Evolutionary conservation across 2,797 vertebrate species (phyloP), one percentile per base, ranked within the genome.

Genomic region (Artibeus lituratus): DNA sequence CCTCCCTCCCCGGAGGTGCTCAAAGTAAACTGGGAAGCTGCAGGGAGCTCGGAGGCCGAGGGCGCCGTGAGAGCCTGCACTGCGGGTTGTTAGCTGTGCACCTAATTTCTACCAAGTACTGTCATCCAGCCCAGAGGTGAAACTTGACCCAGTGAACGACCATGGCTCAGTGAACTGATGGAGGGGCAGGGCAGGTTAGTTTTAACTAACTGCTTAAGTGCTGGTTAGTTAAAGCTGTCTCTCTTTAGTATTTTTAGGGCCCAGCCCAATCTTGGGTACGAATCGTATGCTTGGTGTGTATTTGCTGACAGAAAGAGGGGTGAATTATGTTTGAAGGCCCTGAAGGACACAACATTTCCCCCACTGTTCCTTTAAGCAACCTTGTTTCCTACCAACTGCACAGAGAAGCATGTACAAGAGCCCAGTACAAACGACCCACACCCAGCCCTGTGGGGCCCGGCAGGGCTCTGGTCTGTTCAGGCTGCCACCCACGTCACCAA

Each of bases 251-350:
- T 67, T 22, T 19, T 59, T 69, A 32, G 18, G 22, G n/a, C 39
- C 10, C 44, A 14, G 22, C 12, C 55, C 47, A 32, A 10, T 37
- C 86, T 29, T 42, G 47, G 42, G 3, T 70, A 32, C 3, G 55
- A n/a, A 26, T 16, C 32, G 21, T 3, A 3, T 24, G 16, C 7
- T 29, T 32, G 5, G 15, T 59, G 81, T 19, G 49, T 55, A 7
- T 44, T 53, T 87, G 49, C 62, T 84, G 57, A 42, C 29, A 42
- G 1, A 87, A 87, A 80, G 29, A 87, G 10, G 86, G 87, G 70
- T 37, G 42, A 29, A 21, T n/a, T 51, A 10, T 93, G 24, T 78
- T 57, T 47, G 74, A 47, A 93, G 39, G 51, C 19, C 9, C 39
- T 69, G 69, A 37, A 82, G 59, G 37, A 32, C 62, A 19, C 78